Percentiles rank a stretch among this genome's conserved stretches.
Conservation (phyloP, 2,113 vertebrate species). For the Scatophagus argus region DNA sequence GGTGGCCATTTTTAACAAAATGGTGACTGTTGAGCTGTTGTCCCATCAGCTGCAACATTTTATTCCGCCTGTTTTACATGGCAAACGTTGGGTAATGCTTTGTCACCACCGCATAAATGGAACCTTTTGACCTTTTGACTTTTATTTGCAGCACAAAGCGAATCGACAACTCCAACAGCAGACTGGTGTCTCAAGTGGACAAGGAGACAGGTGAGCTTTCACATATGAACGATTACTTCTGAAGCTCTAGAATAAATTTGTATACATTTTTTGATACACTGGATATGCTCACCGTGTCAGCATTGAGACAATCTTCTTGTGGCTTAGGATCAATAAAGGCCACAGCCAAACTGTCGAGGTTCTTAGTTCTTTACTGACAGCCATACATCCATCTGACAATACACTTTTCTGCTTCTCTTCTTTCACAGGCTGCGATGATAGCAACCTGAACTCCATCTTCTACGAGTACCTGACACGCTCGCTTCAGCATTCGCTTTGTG, state of each 20-base stretch:
- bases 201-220: constrained; percentile 90
- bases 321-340: too few species aligned
- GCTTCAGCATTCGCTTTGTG: constrained; percentile 95
- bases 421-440: constrained; percentile 91
- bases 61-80: not conserved
- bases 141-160: constrained; percentile 88
- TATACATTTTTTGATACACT: not conserved
- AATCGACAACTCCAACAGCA: constrained; percentile 96
- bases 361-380: not conserved
- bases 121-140: not conserved
- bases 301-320: too few species aligned
- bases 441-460: constrained; percentile 98
- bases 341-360: not conserved
- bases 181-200: constrained; percentile 95
- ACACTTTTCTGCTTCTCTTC: not conserved
- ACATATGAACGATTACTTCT: not conserved
- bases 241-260: not conserved
- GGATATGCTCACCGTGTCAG: not conserved
- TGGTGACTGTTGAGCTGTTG: not conserved
- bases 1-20: not conserved
- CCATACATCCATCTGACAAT: not conserved
- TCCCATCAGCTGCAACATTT: not conserved
- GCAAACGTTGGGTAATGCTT: not conserved
- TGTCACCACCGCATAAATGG: not conserved
- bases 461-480: constrained; percentile 98